These are phyloP conservation scores for Mythimna loreyi DNA, from an alignment of 2,888 invertebrate genomes.

Conservation along the genomic window DNA sequence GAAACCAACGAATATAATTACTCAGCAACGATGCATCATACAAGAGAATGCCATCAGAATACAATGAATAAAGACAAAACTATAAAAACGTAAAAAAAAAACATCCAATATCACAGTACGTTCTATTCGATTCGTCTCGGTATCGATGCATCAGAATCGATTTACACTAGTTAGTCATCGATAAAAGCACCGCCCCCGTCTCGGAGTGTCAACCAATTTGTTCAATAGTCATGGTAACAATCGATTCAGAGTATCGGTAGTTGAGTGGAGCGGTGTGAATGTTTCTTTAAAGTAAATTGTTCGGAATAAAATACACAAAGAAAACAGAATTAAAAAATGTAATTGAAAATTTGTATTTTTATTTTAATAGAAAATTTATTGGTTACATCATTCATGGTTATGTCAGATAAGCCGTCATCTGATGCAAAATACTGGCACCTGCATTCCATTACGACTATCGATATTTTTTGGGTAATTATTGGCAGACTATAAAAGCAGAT, in stretches of 20 bases:
- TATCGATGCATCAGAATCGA: slow-evolving; percentile 77
- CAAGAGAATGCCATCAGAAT: too few species aligned
- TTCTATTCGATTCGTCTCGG: slow-evolving; percentile 67
- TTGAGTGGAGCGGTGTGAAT: slow-evolving; percentile 46
- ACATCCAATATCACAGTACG: slow-evolving; percentile 29
- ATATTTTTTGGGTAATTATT: too few species aligned
- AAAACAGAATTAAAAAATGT: not conserved
- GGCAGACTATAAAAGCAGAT: too few species aligned
- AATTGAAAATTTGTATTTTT: slow-evolving; percentile 3
- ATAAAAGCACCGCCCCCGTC: slow-evolving; percentile 72
- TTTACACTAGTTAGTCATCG: slow-evolving; percentile 79
- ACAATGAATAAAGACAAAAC: too few species aligned
- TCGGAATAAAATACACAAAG: slow-evolving; percentile 14
- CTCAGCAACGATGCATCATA: not conserved
- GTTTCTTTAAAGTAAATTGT: slow-evolving; percentile 35
- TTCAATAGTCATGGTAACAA: slow-evolving; percentile 74
- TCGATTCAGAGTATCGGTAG: slow-evolving; percentile 65
- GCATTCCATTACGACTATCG: too few species aligned
- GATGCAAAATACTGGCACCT: too few species aligned
- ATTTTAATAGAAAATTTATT: not conserved
- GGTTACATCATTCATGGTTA: not conserved
- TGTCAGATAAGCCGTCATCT: too few species aligned
- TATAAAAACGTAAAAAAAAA: not conserved
- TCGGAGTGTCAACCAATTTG: slow-evolving; percentile 77
- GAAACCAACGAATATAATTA: not conserved